Evolutionary conservation across 2,113 vertebrate genomes (phyloP), one percentile per base, ranked within the genome.

Genomic region (Peromyscus maniculatus): DNA sequence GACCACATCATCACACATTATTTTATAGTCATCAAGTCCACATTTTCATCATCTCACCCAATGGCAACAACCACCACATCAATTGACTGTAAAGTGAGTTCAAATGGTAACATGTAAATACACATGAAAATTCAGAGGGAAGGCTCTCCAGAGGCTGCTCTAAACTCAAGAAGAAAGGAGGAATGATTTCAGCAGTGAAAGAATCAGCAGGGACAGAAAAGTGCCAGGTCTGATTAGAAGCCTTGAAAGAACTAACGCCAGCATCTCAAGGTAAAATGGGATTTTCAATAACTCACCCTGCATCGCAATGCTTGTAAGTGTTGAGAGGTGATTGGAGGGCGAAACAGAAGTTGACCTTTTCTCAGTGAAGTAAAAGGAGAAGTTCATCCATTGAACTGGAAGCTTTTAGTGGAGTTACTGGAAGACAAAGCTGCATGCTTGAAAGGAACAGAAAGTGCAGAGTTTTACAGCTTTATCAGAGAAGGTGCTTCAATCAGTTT

Each of bases 301-400:
- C 96, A 97, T 93, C 97, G 59, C 22, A 69, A 93, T 43, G 5
- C 94, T 98, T 97, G 71, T 91, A 66, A 93, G 84, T 62, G 95
- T 91, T 71, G 74, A 96, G 96, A 97, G 91, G 87, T 75, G 74
- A 95, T 59, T 26, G 94, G 79, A 96, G 91, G 97, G 92, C 96
- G 97, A 89, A 98, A 72, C 39, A 46, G 43, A 87, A 86, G 66
- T 95, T 97, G 97, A 98, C 98, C 97, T 98, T 98, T 98, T 74
- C 89, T 26, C 96, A 96, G 95, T 95, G 79, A 97, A 96, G 93
- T 92, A 52, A 92, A 95, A 97, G 96, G 89, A 93, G 87, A 91
- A 89, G 89, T 95, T 96, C 96, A 87, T 94, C 78, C 94, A 96
- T 82, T 98, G 97, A 95, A 95, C 97, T 97, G 13, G 57, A 97